Base-by-base conservation (phyloP, 2,113 vertebrate species). In the Riparia riparia region DNA sequence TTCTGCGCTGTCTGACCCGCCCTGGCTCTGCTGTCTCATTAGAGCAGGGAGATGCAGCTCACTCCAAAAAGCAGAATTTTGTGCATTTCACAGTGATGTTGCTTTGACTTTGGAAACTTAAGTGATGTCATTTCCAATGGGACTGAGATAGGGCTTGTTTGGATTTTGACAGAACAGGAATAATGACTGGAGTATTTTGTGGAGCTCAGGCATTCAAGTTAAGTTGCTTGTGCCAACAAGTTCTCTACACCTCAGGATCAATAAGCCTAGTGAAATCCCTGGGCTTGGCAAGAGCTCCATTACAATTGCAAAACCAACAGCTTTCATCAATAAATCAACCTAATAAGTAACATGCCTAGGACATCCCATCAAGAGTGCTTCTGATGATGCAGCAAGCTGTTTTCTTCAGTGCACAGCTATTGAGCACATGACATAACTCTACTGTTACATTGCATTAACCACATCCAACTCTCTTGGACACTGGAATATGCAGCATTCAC, bases 321-420 rank as follows among this genome's bases (percentile, higher is more conserved):
- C 34, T 87, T 90, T 82, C 49, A 91, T 93, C 93, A 94, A 92
- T 97, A 96, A 93, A 93, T 94, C 88, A 95, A 39, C 54, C 31
- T 89, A 96, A 92, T 77, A 90, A 93, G 68, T 84, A 91, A 89
- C 61, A 39, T 86, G 77, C n/a, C 72, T 65, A 73, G 56, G 85
- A 77, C 58, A 77, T 88, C 50, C 39, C 63, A 93, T 97, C 84
- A 92, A 86, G 37, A 31, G 26, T 81, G 45, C 42, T 90, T 88
- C 69, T 94, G 84, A 91, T 93, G 82, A 94, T 42, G 60, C 61
- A 93, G 93, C 89, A 87, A 80, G 69, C 86, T 81, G 71, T 82
- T 95, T 77, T 53, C 29, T 76, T 80, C 63, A 60, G 42, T 49
- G 45, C 65, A 61, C 53, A 69, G 73, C 61, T 84, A 77, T 3